Evolutionary conservation across 2,113 vertebrate species (phyloP).

Genomic region (Rhea pennata): DNA sequence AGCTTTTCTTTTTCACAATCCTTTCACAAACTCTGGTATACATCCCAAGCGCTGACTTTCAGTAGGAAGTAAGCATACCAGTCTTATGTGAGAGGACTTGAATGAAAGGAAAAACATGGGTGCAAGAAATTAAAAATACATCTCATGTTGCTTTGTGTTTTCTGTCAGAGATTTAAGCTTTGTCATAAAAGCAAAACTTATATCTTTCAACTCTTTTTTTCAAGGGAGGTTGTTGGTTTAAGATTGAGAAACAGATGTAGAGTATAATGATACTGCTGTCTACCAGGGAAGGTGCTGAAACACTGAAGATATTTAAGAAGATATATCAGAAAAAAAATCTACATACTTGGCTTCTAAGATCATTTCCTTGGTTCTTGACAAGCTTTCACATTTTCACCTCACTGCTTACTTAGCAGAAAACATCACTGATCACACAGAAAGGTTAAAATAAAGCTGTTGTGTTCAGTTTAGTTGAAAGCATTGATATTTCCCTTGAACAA

Average conservation of each 20-base stretch:
- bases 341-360: not conserved
- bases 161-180: not conserved
- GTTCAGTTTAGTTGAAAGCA: not conserved
- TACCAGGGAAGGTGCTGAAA: not conserved
- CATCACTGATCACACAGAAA: not conserved
- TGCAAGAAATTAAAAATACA: not conserved
- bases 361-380: not conserved
- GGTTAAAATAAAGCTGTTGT: not conserved
- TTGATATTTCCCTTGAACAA: not conserved
- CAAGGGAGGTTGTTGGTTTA: not conserved
- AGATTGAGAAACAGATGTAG: not conserved
- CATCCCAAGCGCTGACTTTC: not conserved
- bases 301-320: not conserved
- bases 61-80: not conserved
- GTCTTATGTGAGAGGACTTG: not conserved
- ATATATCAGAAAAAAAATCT: not conserved
- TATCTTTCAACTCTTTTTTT: not conserved
- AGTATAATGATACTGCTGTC: not conserved
- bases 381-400: conserved; percentile 8
- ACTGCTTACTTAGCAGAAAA: conserved; percentile 29
- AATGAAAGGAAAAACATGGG: not conserved
- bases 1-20: not conserved
- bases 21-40: too few species aligned
- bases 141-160: not conserved
- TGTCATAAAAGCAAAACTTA: not conserved